Percentiles rank a stretch among this genome's conserved stretches.
Conservation (phyloP, 2,113 vertebrate genomes). For the Hemichromis elongatus region DNA sequence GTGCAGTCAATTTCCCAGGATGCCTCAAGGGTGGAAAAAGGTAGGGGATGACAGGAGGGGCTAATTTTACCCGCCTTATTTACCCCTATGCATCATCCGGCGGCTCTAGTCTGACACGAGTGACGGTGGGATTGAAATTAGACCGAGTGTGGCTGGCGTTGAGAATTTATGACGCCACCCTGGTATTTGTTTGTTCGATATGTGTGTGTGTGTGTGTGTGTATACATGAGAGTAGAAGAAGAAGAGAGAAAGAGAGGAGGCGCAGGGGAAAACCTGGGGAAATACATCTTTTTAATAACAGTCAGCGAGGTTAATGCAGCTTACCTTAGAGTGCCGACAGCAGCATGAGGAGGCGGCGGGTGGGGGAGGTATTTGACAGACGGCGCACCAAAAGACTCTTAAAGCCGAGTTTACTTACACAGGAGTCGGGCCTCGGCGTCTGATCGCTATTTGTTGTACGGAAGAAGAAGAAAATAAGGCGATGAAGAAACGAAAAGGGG, state of each 20-base stretch:
- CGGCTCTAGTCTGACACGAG: conserved; percentile 85
- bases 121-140: conserved; percentile 84
- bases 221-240: conserved; percentile 9
- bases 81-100: conserved; percentile 97
- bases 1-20: conserved; percentile 96
- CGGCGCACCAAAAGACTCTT: conserved; percentile 68
- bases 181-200: conserved; percentile 84
- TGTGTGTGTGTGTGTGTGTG: background rate
- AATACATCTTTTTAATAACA: conserved; percentile 99
- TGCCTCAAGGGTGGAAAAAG: conserved; percentile 86
- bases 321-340: conserved; percentile 94
- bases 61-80: conserved; percentile 98
- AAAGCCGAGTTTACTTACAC: conserved; percentile 87
- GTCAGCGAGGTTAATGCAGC: conserved; percentile 96
- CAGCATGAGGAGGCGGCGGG: conserved; percentile 77
- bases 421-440: conserved; percentile 83
- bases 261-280: conserved; percentile 79
- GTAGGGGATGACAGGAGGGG: conserved; percentile 90
- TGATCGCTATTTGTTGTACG: conserved; percentile 96
- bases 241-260: conserved; percentile 65
- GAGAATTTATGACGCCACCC: conserved; percentile 91
- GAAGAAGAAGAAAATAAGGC: conserved; percentile 69
- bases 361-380: conserved; percentile 70
- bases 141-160: conserved; percentile 84
- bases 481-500: background rate